Evolutionary conservation across 2,113 vertebrate species (phyloP), one percentile per base, ranked within the genome.

Genomic region (Phalacrocorax carbo): DNA sequence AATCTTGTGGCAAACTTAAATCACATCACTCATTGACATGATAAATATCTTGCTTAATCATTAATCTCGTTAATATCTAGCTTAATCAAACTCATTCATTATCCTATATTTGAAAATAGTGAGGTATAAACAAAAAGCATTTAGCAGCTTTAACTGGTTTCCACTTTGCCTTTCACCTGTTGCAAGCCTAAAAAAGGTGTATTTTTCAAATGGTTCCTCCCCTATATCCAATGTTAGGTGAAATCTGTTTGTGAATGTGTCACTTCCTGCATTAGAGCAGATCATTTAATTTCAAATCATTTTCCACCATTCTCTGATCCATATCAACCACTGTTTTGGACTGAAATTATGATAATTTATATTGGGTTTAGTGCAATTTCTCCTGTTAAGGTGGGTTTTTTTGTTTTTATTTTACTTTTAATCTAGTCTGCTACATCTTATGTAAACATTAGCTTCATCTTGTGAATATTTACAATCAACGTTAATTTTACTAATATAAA

Each of bases 341-440:
- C 6, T 40, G 32, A 58, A 89, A 68, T n/a, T 52, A 48, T 40
- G 4, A 14, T 55, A 46, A 55, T 44, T 75, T 71, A 20, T 60
- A 25, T 13, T 51, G 0, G 0, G 1, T 40, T 86, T 69, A 72
- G 42, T 71, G 8, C 11, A 75, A 17, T 55, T 91, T 84, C 15
- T 66, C 7, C 25, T 9, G 5, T 0, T 29, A 82, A 15, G 1
- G 1, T 38, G 46, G 38, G 10, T 10, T 5, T 38, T 38, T 38
- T 38, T 38, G 38, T 38, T 10, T 10, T 38, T 38, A 38, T 38
- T 38, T 54, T 32, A 52, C 58, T 68, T 70, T 44, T 4, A 42
- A 17, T 23, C 2, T 27, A 6, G 7, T 61, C 21, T 22, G 2
- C 17, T 72, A 11, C 6, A 18, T 57, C 22, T 80, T 69, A 6